Evolutionary conservation across 2,113 vertebrate species (phyloP).

Genomic region (Planiliza haematocheilus): DNA sequence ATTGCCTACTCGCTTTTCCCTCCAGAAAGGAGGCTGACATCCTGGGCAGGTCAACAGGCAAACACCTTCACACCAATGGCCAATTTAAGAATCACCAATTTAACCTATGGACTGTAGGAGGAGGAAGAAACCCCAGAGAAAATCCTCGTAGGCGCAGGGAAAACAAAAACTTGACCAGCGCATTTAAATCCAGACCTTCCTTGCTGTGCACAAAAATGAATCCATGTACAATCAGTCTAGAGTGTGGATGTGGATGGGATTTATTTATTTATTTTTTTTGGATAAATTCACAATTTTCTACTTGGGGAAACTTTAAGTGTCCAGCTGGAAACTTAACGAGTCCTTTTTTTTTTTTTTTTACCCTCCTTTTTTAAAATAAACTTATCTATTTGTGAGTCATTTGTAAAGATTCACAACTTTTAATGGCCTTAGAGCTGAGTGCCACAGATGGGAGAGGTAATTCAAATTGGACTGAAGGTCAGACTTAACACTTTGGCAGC

Average conservation of each 20-base stretch:
- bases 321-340: background rate
- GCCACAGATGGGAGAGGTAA: background rate
- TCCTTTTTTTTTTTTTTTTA: too few species aligned
- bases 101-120: background rate
- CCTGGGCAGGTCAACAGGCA: background rate
- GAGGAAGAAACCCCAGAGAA: background rate
- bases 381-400: background rate
- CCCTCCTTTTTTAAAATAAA: background rate
- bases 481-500: background rate
- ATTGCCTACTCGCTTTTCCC: constrained; percentile 3
- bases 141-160: too few species aligned
- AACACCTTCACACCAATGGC: background rate
- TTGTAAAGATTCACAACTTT: background rate
- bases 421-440: background rate
- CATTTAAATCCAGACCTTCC: too few species aligned
- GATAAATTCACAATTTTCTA: background rate
- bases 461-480: background rate
- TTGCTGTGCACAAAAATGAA: too few species aligned
- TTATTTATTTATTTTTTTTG: too few species aligned
- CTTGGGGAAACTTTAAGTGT: background rate
- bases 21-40: background rate
- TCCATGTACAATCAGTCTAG: too few species aligned
- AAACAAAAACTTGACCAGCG: too few species aligned
- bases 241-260: constrained; percentile 21
- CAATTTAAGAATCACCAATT: background rate